A percentile compares a stretch with the other conserved stretches of the same genome.
These are phyloP conservation scores for Andricus curvator DNA, from an alignment of 2,888 invertebrate genomes.

Conservation along the genomic window DNA sequence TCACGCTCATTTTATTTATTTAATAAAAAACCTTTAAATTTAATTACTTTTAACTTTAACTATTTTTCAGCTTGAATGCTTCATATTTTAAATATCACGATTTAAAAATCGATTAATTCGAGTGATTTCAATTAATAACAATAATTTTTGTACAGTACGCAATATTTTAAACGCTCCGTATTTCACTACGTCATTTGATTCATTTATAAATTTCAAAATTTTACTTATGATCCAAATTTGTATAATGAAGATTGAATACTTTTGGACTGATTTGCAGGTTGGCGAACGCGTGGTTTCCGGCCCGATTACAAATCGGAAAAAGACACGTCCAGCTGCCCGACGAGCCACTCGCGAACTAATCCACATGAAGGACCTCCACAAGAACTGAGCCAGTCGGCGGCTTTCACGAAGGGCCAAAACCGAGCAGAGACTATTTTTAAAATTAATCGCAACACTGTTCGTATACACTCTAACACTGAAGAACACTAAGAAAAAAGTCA, in stretches of 20 bases:
- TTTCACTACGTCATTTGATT: background rate
- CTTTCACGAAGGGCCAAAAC: slow-evolving; percentile 43
- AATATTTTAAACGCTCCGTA: background rate
- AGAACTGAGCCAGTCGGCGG: slow-evolving; percentile 39
- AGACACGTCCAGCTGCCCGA: slow-evolving; percentile 27
- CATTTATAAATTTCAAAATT: too few relatives aligned
- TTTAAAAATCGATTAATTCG: too few relatives aligned
- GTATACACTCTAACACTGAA: slow-evolving; percentile 6
- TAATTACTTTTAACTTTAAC: too few relatives aligned
- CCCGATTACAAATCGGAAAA: slow-evolving; percentile 15
- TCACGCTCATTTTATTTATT: too few relatives aligned
- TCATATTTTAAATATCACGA: too few relatives aligned
- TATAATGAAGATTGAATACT: background rate
- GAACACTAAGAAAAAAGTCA: slow-evolving; percentile 17
- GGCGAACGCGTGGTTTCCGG: background rate
- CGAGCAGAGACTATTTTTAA: slow-evolving; percentile 36
- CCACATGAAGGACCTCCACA: slow-evolving; percentile 32
- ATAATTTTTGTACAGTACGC: background rate
- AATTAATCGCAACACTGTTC: slow-evolving; percentile 39
- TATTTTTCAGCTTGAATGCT: too few relatives aligned
- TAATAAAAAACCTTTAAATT: too few relatives aligned
- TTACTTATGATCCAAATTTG: background rate
- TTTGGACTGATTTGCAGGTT: background rate
- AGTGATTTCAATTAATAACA: too few relatives aligned
- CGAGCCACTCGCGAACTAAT: slow-evolving; percentile 52